Evolutionary conservation across 2,113 vertebrate genomes (phyloP).

Genomic region (Antechinus flavipes): DNA sequence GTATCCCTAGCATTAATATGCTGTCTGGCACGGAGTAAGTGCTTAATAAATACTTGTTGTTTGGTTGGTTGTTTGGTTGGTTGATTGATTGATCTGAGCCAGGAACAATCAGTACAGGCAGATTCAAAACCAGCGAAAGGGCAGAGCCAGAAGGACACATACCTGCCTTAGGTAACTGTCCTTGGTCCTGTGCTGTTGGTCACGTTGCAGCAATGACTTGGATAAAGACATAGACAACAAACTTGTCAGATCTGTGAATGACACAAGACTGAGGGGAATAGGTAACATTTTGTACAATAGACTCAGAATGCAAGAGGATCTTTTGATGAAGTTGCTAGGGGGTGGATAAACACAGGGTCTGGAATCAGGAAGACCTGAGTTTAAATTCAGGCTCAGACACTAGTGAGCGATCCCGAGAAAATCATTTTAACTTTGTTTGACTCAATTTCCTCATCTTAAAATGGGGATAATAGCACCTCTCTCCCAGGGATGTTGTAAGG

Average conservation of each 20-base stretch:
- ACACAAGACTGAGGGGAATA: not conserved
- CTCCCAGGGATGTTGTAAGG: not conserved
- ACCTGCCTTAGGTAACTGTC: not conserved
- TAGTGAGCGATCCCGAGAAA: not conserved
- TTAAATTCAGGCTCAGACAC: not conserved
- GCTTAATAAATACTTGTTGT: not conserved
- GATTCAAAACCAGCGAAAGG: not conserved
- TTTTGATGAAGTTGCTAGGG: not conserved
- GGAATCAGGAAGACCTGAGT: not conserved
- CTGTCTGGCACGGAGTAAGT: not conserved
- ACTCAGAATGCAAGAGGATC: not conserved
- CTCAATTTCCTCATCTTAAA: not conserved
- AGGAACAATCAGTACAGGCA: not conserved
- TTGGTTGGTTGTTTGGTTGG: not conserved
- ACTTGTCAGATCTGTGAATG: not conserved
- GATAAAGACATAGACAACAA: not conserved
- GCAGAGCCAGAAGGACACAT: not conserved
- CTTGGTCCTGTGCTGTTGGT: not conserved
- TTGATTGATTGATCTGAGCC: not conserved
- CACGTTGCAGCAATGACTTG: not conserved
- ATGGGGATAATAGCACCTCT: not conserved
- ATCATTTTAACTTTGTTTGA: not conserved
- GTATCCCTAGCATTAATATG: not conserved
- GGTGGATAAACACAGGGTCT: not conserved
- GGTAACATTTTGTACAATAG: not conserved